A percentile compares a stretch with the other conserved stretches of the same genome.
phyloP scores from a whole-genome alignment of 1,140 invertebrate genomes.

The Coelopa frigida region DNA sequence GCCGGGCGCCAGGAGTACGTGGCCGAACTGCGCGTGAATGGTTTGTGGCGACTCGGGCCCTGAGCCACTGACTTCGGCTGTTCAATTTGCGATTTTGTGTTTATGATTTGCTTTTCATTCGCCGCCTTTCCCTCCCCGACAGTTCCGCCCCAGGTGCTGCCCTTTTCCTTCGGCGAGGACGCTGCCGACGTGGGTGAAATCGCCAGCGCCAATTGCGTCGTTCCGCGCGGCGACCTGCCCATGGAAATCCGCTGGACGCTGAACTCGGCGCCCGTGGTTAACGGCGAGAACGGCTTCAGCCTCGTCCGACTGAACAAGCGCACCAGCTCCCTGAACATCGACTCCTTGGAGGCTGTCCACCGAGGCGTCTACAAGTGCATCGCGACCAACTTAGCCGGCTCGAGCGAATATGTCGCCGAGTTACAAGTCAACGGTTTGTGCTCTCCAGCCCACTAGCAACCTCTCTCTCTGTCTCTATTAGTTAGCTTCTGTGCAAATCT shows the following conservation, averaged over 20 bases:
- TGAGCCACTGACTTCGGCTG: background rate
- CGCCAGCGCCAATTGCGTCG: constrained; percentile 49
- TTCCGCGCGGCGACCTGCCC: constrained; percentile 51
- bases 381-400: constrained; percentile 52
- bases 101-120: constrained; percentile 15
- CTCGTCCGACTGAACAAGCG: constrained; percentile 28
- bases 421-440: constrained; percentile 55
- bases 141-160: constrained; percentile 48
- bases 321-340: constrained; percentile 38
- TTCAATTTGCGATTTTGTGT: constrained; percentile 12
- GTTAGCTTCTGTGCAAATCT: no score
- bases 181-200: constrained; percentile 52
- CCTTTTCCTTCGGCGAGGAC: constrained; percentile 50
- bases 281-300: constrained; percentile 34
- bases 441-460: no score
- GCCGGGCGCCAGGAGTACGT: constrained; percentile 64
- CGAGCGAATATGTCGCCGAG: constrained; percentile 47
- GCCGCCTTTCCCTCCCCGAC: constrained; percentile 8
- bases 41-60: constrained; percentile 17
- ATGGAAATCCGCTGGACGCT: constrained; percentile 48
- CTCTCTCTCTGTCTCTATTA: no score
- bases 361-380: constrained; percentile 51
- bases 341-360: constrained; percentile 46
- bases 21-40: constrained; percentile 50
- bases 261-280: constrained; percentile 37